These are phyloP conservation scores for Orgyia antiqua DNA, from an alignment of 2,888 invertebrate species.

Conservation along the genomic window DNA sequence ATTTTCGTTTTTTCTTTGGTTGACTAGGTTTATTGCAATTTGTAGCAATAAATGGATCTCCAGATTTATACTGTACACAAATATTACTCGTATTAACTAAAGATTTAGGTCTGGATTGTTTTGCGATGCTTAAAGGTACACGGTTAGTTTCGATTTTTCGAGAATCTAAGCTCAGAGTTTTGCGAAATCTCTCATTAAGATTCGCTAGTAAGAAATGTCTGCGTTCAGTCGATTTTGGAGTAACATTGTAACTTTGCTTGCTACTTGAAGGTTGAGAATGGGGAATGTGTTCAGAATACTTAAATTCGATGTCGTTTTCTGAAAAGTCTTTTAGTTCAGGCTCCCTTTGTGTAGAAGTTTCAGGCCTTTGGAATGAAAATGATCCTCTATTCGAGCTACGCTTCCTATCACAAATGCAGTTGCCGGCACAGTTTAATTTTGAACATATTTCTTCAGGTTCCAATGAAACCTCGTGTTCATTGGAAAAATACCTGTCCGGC, in stretches of 20 bases:
- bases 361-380: slow-evolving; percentile 64
- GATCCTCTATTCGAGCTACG: slow-evolving; percentile 61
- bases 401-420: slow-evolving; percentile 62
- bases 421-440: slow-evolving; percentile 58
- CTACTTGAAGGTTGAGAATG: slow-evolving; percentile 62
- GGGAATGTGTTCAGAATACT: slow-evolving; percentile 69
- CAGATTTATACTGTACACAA: slow-evolving; percentile 52
- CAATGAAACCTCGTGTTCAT: slow-evolving; percentile 50
- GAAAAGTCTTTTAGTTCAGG: slow-evolving; percentile 50
- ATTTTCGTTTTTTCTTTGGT: slow-evolving; percentile 70
- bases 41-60: slow-evolving; percentile 47
- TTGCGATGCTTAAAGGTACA: slow-evolving; percentile 49
- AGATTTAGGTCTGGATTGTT: slow-evolving; percentile 65
- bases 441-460: slow-evolving; percentile 57
- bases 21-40: slow-evolving; percentile 61
- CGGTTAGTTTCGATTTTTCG: slow-evolving; percentile 64
- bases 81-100: slow-evolving; percentile 64
- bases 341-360: slow-evolving; percentile 53
- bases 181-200: slow-evolving; percentile 67
- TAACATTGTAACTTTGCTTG: slow-evolving; percentile 65
- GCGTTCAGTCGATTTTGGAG: slow-evolving; percentile 67
- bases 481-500: slow-evolving; percentile 65
- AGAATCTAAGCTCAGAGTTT: slow-evolving; percentile 71
- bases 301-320: slow-evolving; percentile 69
- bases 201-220: slow-evolving; percentile 64